Conservation (phyloP, 2,113 vertebrate genomes). For the Labrus mixtus region DNA sequence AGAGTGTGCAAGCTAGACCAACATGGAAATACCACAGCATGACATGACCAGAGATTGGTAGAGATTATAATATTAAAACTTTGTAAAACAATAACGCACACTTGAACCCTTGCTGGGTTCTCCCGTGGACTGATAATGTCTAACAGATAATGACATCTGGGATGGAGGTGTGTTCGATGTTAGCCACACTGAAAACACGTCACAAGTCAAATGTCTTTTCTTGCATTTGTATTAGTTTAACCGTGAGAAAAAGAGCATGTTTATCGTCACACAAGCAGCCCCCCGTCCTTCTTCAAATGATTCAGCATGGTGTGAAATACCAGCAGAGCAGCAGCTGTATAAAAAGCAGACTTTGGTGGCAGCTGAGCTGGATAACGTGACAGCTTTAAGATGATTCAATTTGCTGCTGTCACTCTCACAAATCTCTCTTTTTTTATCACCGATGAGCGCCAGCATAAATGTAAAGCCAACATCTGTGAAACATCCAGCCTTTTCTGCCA, state of each 20-base stretch:
- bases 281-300: not conserved
- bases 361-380: constrained; percentile 49
- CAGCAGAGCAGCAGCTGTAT: constrained; percentile 5
- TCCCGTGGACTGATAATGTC: constrained; percentile 26
- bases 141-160: constrained; percentile 20
- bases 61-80: constrained; percentile 9
- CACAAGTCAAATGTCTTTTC: not conserved
- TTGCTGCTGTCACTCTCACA: constrained; percentile 36
- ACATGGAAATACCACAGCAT: constrained; percentile 50
- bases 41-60: constrained; percentile 48
- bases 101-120: constrained; percentile 22
- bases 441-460: constrained; percentile 19
- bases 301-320: not conserved
- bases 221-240: not conserved
- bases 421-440: constrained; percentile 31
- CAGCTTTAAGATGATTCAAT: constrained; percentile 38
- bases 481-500: constrained; percentile 13
- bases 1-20: constrained; percentile 25
- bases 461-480: constrained; percentile 57
- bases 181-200: not conserved
- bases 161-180: constrained; percentile 1
- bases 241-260: not conserved
- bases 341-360: constrained; percentile 32
- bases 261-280: not conserved
- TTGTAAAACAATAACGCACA: constrained; percentile 35